These are phyloP conservation scores for Montipora efflorescens DNA, from an alignment of 64 coral and sea anemone genomes.

Conservation along the genomic window DNA sequence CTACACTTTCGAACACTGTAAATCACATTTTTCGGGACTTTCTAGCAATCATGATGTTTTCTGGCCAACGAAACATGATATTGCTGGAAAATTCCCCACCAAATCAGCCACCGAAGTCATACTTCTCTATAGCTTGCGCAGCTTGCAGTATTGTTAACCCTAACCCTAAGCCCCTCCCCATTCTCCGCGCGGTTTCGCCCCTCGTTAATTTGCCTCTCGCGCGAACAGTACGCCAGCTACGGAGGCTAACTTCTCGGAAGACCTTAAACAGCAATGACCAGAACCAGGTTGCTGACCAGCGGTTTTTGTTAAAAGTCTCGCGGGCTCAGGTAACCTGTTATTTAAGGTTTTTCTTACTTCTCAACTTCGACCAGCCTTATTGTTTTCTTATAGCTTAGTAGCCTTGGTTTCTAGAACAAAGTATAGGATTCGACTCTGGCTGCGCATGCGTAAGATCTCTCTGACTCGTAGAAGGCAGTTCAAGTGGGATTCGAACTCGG, in stretches of 20 bases:
- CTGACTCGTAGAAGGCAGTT: no score
- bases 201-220: no score
- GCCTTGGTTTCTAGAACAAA: not conserved
- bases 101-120: slow-evolving; percentile 54
- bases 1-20: slow-evolving; percentile 14
- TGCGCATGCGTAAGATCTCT: no score
- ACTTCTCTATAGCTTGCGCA: not conserved
- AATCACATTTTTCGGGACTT: slow-evolving; percentile 20
- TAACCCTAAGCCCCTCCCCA: not conserved
- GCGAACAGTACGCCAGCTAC: no score
- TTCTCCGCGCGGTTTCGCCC: not conserved
- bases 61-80: slow-evolving; percentile 51
- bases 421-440: not conserved
- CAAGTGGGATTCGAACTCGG: no score
- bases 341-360: no score
- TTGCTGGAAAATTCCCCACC: slow-evolving; percentile 40
- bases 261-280: no score
- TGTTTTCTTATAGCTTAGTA: slow-evolving; percentile 5
- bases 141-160: no score
- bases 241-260: no score
- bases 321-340: no score
- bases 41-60: slow-evolving; percentile 48
- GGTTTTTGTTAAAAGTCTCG: no score
- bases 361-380: slow-evolving; percentile 38
- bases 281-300: no score